phyloP scores from a whole-genome alignment of 2,888 invertebrate genomes.

The Nomada fabriciana region DNA sequence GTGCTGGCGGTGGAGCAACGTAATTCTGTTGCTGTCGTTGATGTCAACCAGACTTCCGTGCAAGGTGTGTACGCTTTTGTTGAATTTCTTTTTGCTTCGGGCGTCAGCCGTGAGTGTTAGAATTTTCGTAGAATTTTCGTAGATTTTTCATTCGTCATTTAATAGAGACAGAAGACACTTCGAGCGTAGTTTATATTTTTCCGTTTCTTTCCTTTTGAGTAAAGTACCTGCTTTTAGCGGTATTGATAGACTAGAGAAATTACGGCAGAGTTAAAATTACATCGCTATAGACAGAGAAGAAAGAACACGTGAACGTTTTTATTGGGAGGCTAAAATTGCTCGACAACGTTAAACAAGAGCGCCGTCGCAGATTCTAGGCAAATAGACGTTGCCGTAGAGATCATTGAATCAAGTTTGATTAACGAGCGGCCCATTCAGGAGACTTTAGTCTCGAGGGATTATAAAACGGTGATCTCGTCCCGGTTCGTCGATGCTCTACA shows the following conservation, averaged over 20 bases:
- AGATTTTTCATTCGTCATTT: not conserved
- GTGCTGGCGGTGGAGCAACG: not conserved
- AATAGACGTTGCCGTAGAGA: conserved; percentile 60
- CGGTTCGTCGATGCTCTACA: conserved; percentile 58
- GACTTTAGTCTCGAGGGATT: conserved; percentile 72
- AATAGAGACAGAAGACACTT: no score
- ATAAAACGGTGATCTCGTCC: conserved; percentile 63
- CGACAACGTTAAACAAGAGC: conserved; percentile 43
- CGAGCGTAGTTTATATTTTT: no score
- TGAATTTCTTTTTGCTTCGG: not conserved
- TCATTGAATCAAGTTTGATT: conserved; percentile 72
- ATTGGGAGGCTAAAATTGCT: conserved; percentile 31
- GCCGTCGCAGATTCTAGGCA: conserved; percentile 42
- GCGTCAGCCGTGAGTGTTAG: no score
- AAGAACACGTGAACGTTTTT: conserved; percentile 11
- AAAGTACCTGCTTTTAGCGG: no score
- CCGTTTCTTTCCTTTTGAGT: no score
- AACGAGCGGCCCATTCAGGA: conserved; percentile 71
- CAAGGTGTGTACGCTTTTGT: conserved; percentile 30
- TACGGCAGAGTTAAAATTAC: no score
- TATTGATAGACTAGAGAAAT: no score
- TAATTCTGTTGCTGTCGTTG: not conserved
- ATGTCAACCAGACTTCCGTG: not conserved
- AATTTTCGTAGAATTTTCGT: not conserved
- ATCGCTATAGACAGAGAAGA: not conserved